A percentile compares a stretch with the other conserved stretches of the same genome.
phyloP scores from a whole-genome alignment of 64 coral and sea anemone species.

The Trachythela sp. region DNA sequence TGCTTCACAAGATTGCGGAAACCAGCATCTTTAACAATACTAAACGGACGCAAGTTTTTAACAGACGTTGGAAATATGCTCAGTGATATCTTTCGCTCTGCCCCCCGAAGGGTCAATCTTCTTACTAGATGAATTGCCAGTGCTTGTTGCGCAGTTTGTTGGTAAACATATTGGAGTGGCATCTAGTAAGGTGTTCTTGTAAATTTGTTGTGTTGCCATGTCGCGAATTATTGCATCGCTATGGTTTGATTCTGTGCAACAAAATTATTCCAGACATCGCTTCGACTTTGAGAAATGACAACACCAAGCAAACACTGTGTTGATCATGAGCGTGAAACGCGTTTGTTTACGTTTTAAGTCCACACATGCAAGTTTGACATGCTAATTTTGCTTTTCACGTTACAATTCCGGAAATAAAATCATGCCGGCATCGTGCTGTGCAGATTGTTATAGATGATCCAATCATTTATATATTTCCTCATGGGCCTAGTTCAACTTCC shows the following conservation, averaged over 20 bases:
- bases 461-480: too few relatives aligned
- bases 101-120: too few relatives aligned
- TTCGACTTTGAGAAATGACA: not conserved
- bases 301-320: not conserved
- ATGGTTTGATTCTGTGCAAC: not conserved
- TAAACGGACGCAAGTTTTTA: slow-evolving; percentile 3
- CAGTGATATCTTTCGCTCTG: too few relatives aligned
- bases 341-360: too few relatives aligned
- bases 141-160: not conserved
- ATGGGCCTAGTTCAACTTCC: too few relatives aligned
- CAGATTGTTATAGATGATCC: too few relatives aligned
- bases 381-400: too few relatives aligned
- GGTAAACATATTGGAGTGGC: not conserved
- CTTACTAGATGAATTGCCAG: not conserved
- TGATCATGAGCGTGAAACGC: too few relatives aligned
- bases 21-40: slow-evolving; percentile 2
- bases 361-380: too few relatives aligned
- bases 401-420: too few relatives aligned
- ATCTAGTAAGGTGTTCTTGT: not conserved
- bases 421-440: too few relatives aligned
- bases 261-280: not conserved
- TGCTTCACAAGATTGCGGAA: not conserved
- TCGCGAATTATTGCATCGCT: not conserved
- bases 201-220: slow-evolving; percentile 3
- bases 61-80: not conserved